Base-by-base conservation (phyloP, 2,113 vertebrate species). In the Promerops cafer region DNA sequence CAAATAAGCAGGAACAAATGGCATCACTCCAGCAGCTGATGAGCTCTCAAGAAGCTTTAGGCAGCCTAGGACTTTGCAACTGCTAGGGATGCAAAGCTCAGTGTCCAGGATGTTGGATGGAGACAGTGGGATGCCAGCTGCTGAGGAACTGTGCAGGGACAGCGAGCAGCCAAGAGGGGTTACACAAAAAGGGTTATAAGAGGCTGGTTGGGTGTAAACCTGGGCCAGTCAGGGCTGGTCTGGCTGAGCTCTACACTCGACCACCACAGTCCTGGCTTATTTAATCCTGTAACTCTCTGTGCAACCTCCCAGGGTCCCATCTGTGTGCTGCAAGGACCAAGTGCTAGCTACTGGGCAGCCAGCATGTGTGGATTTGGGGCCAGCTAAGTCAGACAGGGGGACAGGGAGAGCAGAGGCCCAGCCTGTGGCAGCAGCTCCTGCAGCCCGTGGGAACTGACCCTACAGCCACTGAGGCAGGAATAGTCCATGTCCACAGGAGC, bases 361-460 rank as follows among this genome's bases (percentile, higher is more conserved):
- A 31, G n/a, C 3, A 0, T 1, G 13, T 39, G 22, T 1, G 2
- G 30, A 49, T 35, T n/a, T 49, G 30, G 20, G 60, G 20, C 13
- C 60, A 57, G 52, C 23, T 49, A 22, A 31, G 45, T 23, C 23
- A 39, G 49, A 20, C 1, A 12, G 6, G 13, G 20, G 22, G 2
- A 65, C 0, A 26, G 24, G 26, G 12, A 56, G 5, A 59, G 33
- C 39, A 64, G 13, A 40, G 31, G 33, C 44, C 20, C 13, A 17
- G 50, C 15, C 47, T 12, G 28, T 11, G 11, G 28, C 1, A 27
- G 49, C 50, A 78, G 31, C 35, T 69, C 16, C 56, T 30, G 80
- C 7, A 26, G 16, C 27, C 31, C 37, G 22, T 8, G 13, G 37
- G 31, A 54, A 15, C 15, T 77, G 35, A 21, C 11, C 16, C 56